Evolutionary conservation across 2,113 vertebrate species (phyloP).

Genomic region (Megalops atlanticus): DNA sequence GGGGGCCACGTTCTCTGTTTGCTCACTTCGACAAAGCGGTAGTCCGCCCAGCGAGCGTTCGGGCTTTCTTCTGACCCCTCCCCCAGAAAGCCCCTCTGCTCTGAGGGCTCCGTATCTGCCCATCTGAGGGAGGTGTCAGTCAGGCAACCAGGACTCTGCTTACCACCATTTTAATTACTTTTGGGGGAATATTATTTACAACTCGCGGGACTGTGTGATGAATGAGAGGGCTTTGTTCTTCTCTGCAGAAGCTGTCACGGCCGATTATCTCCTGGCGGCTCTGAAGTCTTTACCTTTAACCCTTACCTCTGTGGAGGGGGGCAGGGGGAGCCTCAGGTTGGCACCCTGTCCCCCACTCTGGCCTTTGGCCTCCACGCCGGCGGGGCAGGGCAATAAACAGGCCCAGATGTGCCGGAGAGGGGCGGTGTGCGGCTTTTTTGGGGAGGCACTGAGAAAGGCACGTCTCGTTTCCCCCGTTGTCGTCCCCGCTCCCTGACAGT

Average conservation of each 20-base stretch:
- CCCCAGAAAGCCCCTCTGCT: not conserved
- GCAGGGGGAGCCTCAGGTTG: conserved; percentile 39
- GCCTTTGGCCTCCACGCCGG: conserved; percentile 45
- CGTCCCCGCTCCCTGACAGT: conserved; percentile 36
- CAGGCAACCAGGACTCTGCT: not conserved
- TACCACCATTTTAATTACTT: not conserved
- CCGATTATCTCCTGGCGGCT: conserved; percentile 12
- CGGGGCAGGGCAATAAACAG: conserved; percentile 65
- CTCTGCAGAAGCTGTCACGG: conserved; percentile 13
- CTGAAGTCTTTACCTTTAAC: not conserved
- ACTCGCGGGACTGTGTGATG: not conserved
- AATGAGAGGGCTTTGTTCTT: conserved; percentile 8
- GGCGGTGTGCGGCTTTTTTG: conserved; percentile 36
- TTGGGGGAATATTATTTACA: not conserved
- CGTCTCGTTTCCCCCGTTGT: conserved; percentile 6
- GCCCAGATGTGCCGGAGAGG: conserved; percentile 63
- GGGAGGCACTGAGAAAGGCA: conserved; percentile 5
- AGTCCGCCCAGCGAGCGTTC: not conserved
- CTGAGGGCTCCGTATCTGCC: too few relatives aligned
- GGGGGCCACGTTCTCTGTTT: conserved; percentile 25
- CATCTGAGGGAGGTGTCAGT: not conserved
- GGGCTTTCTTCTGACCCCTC: not conserved
- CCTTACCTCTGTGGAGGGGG: not conserved
- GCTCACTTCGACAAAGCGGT: conserved; percentile 18
- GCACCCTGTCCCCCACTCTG: conserved; percentile 41